Evolutionary conservation across 2,113 vertebrate species (phyloP).

Genomic region (Bubo scandiacus): DNA sequence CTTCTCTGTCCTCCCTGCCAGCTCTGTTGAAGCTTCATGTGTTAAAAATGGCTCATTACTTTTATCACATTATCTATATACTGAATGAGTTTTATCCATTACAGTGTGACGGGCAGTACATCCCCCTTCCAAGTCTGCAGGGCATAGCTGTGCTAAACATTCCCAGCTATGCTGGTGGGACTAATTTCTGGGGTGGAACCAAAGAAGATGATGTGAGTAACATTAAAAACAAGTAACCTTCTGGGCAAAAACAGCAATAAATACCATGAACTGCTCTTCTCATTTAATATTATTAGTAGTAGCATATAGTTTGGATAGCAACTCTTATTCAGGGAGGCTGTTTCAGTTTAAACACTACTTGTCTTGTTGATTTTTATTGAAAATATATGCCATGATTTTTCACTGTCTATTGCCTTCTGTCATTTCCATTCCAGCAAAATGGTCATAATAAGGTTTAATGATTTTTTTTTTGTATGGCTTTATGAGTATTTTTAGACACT

Average conservation of each 20-base stretch:
- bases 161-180: constrained; percentile 96
- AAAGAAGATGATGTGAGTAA: constrained; percentile 97
- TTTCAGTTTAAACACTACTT: neutral
- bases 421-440: neutral
- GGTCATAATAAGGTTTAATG: neutral
- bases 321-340: neutral
- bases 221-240: neutral
- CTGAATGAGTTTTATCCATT: constrained; percentile 53
- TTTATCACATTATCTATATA: neutral
- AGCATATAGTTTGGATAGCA: neutral
- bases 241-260: neutral
- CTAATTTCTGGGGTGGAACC: constrained; percentile 99
- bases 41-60: constrained; percentile 2
- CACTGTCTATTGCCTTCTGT: neutral
- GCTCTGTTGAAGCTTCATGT: neutral
- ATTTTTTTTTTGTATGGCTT: neutral
- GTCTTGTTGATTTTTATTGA: neutral
- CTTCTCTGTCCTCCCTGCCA: neutral
- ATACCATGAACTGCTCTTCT: neutral
- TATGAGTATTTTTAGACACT: neutral
- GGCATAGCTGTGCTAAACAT: constrained; percentile 97
- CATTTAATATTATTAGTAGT: neutral
- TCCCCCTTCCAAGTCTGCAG: constrained; percentile 97
- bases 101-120: constrained; percentile 98
- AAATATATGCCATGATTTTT: neutral